phyloP scores from a whole-genome alignment of 2,888 invertebrate genomes.

The Netelia melanura region DNA sequence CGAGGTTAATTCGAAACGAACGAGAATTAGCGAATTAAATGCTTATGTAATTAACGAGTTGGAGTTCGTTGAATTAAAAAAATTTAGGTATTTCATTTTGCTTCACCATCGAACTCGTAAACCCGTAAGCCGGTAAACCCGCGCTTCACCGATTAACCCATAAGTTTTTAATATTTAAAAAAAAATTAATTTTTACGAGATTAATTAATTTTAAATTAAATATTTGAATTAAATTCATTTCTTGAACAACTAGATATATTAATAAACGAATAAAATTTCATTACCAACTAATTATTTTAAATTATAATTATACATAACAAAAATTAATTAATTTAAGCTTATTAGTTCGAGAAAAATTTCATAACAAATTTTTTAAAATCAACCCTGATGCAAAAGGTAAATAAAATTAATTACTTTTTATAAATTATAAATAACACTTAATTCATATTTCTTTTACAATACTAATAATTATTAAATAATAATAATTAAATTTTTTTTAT shows the following conservation, averaged over 20 bases:
- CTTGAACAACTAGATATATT: constrained; percentile 90
- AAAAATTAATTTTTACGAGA: constrained; percentile 69
- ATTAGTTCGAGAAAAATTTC: constrained; percentile 86
- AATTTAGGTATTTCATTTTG: no score
- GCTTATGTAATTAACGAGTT: neutral
- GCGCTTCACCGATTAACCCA: constrained; percentile 85
- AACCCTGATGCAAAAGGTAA: constrained; percentile 92
- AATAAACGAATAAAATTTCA: constrained; percentile 89
- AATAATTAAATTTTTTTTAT: constrained; percentile 52
- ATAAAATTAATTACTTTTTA: constrained; percentile 87
- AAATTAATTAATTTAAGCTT: constrained; percentile 87
- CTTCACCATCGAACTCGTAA: no score
- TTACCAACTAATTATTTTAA: constrained; percentile 88
- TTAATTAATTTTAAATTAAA: constrained; percentile 71
- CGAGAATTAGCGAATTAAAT: neutral
- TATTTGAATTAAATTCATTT: constrained; percentile 87
- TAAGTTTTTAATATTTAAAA: constrained; percentile 86
- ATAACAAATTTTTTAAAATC: constrained; percentile 84
- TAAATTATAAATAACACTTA: constrained; percentile 84
- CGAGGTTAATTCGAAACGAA: neutral
- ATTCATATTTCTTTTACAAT: constrained; percentile 86
- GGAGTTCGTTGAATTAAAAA: no score
- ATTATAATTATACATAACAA: constrained; percentile 88
- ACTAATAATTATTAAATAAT: constrained; percentile 87
- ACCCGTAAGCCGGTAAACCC: no score